Percentiles rank a stretch among this genome's conserved stretches.
Evolutionary conservation across 2,888 invertebrate genomes (phyloP).

Genomic region (Dryobotodes eremita): DNA sequence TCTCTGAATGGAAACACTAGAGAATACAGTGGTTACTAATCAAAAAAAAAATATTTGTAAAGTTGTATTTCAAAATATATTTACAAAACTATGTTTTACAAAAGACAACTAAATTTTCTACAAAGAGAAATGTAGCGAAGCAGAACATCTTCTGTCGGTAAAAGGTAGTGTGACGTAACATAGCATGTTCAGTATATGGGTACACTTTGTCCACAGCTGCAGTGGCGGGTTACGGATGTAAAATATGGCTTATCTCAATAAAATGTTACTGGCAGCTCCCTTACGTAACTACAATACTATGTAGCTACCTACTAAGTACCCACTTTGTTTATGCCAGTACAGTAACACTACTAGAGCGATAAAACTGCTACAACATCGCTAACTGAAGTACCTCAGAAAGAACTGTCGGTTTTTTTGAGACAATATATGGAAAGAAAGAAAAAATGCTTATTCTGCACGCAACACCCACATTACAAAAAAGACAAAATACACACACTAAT

Average conservation of each 20-base stretch:
- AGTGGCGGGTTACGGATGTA: constrained; percentile 42
- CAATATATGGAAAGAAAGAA: background rate
- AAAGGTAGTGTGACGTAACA: constrained; percentile 4
- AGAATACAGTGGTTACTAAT: background rate
- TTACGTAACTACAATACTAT: constrained; percentile 12
- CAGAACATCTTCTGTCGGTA: constrained; percentile 7
- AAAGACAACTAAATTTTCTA: too few species aligned
- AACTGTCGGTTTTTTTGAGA: background rate
- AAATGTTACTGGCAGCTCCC: constrained; percentile 40
- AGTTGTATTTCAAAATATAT: background rate
- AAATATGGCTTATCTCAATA: constrained; percentile 59
- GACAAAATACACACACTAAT: background rate
- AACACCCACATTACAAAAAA: background rate
- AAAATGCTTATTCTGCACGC: background rate
- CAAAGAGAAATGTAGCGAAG: background rate
- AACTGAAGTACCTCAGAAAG: background rate
- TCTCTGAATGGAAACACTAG: background rate
- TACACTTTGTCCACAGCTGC: constrained; percentile 52
- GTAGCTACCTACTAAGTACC: background rate
- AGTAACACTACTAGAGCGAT: constrained; percentile 13
- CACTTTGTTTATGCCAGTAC: constrained; percentile 7
- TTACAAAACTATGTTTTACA: background rate
- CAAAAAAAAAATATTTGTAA: too few species aligned
- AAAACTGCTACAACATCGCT: background rate
- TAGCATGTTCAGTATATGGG: constrained; percentile 10